These are phyloP conservation scores for Vireo altiloquus DNA, from an alignment of 2,113 vertebrate species.

Conservation along the genomic window DNA sequence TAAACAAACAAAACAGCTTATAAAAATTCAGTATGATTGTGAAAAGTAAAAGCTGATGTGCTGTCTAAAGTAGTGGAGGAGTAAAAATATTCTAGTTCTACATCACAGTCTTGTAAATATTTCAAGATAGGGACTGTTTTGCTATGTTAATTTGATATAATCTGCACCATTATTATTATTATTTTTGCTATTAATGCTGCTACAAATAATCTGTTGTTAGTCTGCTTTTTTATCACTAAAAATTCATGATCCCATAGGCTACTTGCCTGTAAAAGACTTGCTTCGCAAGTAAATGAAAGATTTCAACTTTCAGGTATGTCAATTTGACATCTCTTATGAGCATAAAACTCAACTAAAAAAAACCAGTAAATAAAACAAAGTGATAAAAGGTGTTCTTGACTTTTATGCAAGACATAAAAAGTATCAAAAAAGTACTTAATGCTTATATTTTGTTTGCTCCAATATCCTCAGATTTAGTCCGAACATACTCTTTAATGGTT, in stretches of 20 bases:
- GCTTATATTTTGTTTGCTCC: neutral
- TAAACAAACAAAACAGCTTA: neutral
- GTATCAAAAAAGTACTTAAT: neutral
- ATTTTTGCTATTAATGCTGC: neutral
- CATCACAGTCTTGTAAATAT: neutral
- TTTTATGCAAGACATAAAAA: constrained; percentile 17
- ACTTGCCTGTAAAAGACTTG: neutral
- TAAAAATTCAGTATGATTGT: neutral
- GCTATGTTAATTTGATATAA: neutral
- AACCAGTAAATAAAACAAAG: neutral
- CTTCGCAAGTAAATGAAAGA: neutral
- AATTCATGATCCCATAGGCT: neutral
- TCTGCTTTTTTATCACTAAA: neutral
- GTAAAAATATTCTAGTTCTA: neutral
- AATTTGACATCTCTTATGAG: neutral
- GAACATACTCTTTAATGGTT: neutral
- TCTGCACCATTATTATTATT: neutral
- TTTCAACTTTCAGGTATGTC: neutral
- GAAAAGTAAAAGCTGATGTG: neutral
- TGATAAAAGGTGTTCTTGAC: neutral
- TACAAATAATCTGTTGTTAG: neutral
- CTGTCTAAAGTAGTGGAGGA: neutral
- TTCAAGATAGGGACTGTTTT: neutral
- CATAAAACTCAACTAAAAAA: neutral
- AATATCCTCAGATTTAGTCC: neutral